phyloP scores from a whole-genome alignment of 2,113 vertebrate species.

The Daphoenositta chrysoptera region DNA sequence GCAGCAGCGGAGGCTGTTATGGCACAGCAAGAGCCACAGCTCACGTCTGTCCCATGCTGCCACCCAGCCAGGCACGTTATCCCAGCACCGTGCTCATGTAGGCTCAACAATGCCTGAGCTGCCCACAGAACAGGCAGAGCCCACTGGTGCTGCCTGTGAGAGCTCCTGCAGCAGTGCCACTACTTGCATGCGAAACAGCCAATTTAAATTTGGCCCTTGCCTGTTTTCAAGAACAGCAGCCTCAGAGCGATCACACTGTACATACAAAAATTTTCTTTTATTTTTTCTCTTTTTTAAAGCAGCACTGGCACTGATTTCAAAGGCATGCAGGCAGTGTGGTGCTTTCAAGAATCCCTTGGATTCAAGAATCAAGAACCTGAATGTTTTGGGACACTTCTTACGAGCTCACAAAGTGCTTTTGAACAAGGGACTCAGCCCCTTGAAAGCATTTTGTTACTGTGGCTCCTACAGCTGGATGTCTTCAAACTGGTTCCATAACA shows the following conservation, averaged over 20 bases:
- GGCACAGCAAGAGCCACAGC: rapidly evolving
- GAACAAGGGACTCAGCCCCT: neutral
- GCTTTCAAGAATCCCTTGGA: neutral
- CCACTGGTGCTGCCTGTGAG: neutral
- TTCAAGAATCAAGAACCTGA: neutral
- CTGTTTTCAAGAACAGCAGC: neutral
- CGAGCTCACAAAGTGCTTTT: neutral
- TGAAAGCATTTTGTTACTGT: neutral
- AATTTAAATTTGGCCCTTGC: neutral
- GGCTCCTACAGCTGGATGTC: neutral
- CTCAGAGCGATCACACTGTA: neutral
- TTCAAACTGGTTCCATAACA: neutral
- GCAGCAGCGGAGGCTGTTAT: neutral
- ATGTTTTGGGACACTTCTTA: neutral
- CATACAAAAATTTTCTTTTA: neutral
- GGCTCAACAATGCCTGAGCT: neutral
- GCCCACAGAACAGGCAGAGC: neutral
- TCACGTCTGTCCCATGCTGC: rapidly evolving
- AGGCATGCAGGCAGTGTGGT: neutral
- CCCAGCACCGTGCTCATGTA: neutral
- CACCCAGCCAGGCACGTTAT: neutral
- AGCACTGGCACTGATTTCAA: neutral
- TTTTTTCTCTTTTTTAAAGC: neutral
- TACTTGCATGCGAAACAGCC: neutral
- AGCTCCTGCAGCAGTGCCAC: neutral